phyloP scores from a whole-genome alignment of 2,797 vertebrate species.

The Natrix natrix region DNA sequence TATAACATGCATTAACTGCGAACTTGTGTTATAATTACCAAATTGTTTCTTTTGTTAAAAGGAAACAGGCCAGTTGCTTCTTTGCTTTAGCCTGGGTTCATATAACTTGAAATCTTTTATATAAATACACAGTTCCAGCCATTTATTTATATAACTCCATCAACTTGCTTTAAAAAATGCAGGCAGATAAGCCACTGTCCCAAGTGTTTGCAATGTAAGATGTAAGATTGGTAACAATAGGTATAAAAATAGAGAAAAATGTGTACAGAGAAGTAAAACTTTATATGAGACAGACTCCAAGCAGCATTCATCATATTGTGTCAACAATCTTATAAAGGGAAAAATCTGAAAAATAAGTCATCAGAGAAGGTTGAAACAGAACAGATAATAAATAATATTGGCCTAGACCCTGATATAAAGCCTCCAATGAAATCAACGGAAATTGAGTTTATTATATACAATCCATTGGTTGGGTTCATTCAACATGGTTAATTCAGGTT shows the following conservation, averaged over 20 bases:
- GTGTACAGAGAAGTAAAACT: neutral
- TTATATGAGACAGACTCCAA: neutral
- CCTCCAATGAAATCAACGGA: neutral
- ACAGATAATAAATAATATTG: neutral
- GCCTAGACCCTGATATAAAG: neutral
- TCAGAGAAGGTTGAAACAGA: neutral
- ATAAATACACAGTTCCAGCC: neutral
- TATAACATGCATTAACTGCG: neutral
- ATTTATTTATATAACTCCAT: neutral
- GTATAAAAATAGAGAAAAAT: neutral
- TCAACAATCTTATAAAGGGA: neutral
- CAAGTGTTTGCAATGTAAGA: neutral
- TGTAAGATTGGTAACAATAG: neutral
- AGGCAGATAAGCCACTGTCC: neutral
- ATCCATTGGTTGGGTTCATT: neutral
- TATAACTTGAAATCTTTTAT: neutral
- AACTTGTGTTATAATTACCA: neutral
- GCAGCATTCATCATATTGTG: neutral
- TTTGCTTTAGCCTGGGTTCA: neutral
- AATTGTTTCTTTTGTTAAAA: neutral
- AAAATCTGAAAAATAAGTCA: neutral
- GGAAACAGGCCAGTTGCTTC: neutral
- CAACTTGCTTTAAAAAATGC: neutral
- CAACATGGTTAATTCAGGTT: neutral
- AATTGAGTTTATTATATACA: neutral